Evolutionary conservation across 2,113 vertebrate genomes (phyloP).

Genomic region (Bubalus kerabau): DNA sequence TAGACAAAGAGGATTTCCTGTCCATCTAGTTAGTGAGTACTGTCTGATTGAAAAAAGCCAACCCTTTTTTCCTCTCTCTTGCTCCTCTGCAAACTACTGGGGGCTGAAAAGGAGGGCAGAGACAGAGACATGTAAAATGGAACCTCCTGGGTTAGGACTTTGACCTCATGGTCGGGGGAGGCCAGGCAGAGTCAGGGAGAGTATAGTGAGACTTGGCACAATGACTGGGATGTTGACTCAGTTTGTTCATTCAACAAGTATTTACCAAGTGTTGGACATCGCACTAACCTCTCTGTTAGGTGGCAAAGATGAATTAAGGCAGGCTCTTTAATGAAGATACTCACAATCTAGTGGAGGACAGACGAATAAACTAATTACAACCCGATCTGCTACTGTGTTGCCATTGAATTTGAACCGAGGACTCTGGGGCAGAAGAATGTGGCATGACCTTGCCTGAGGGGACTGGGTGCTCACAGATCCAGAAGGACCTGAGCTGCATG

Average conservation of each 20-base stretch:
- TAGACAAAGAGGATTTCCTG: background rate
- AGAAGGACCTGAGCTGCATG: background rate
- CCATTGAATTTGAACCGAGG: background rate
- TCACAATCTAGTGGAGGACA: background rate
- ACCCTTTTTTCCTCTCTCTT: background rate
- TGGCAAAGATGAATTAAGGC: background rate
- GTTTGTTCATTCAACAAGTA: slow-evolving; percentile 27
- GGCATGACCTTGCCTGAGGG: background rate
- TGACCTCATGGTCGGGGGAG: background rate
- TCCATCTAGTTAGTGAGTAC: background rate
- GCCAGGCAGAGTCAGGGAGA: background rate
- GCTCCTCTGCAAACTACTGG: background rate
- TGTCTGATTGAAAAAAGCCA: background rate
- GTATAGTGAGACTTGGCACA: background rate
- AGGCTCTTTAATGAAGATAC: background rate
- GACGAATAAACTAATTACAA: background rate
- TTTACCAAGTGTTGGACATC: background rate
- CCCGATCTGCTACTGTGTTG: background rate
- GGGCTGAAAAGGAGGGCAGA: background rate
- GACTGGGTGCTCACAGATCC: background rate
- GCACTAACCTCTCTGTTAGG: background rate
- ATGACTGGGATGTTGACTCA: background rate
- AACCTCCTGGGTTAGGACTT: background rate
- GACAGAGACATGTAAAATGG: background rate
- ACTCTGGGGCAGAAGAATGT: background rate